These are phyloP conservation scores for Lycorma delicatula DNA, from an alignment of 1,140 invertebrate genomes.

Conservation along the genomic window DNA sequence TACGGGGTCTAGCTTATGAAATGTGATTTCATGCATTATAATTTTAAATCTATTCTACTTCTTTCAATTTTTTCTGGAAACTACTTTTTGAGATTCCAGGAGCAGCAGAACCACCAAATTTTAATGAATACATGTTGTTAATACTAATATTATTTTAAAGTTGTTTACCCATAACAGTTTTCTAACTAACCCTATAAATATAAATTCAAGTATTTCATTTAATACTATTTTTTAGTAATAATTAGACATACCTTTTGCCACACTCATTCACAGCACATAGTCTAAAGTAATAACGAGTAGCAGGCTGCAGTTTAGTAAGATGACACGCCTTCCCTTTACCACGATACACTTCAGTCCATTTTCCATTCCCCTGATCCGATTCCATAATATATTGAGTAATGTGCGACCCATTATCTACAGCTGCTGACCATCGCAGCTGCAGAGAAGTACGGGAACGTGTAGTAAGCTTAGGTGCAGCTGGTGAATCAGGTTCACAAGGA, in stretches of 20 bases:
- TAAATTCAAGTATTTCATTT: too few species aligned
- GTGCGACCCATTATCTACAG: constrained; percentile 67
- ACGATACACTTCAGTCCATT: constrained; percentile 61
- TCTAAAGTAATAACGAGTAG: constrained; percentile 70
- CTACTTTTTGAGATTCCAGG: too few species aligned
- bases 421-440: constrained; percentile 54
- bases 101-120: too few species aligned
- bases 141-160: too few species aligned
- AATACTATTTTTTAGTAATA: not conserved
- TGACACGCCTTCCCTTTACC: constrained; percentile 60
- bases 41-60: too few species aligned
- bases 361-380: constrained; percentile 59
- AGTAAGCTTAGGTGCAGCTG: constrained; percentile 48
- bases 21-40: too few species aligned
- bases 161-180: too few species aligned
- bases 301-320: constrained; percentile 57
- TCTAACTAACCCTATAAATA: too few species aligned
- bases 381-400: constrained; percentile 70
- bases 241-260: constrained; percentile 49
- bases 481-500: constrained; percentile 54
- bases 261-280: constrained; percentile 71
- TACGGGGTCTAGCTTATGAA: too few species aligned
- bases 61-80: too few species aligned
- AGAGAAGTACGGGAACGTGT: constrained; percentile 49
- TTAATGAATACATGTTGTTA: too few species aligned